Conservation (phyloP, 2,113 vertebrate genomes). For the Catagonus wagneri region DNA sequence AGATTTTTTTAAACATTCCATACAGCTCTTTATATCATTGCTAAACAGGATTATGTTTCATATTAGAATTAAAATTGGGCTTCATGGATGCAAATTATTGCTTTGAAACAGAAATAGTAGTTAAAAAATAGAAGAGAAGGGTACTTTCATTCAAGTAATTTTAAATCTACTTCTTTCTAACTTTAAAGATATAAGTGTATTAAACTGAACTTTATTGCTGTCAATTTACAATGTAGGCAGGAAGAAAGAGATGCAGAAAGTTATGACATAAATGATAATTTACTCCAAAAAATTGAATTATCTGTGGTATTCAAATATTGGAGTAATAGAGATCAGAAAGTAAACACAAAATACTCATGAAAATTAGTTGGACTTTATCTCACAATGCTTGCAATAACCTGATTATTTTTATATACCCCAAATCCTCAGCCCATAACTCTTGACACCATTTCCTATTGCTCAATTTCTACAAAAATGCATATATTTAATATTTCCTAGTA, state of each 20-base stretch:
- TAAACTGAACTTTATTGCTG: background rate
- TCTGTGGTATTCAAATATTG: background rate
- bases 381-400: background rate
- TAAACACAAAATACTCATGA: background rate
- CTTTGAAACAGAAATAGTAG: background rate
- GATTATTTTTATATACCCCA: background rate
- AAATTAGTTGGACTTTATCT: background rate
- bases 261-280: background rate
- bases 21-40: background rate
- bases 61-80: background rate
- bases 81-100: background rate
- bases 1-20: background rate
- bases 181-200: background rate
- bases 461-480: background rate
- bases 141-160: background rate
- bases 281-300: background rate
- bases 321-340: background rate
- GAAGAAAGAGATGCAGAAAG: background rate
- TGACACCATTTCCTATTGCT: background rate
- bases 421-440: background rate
- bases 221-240: background rate
- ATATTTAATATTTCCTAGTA: background rate
- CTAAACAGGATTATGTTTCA: background rate
- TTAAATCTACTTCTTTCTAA: background rate
- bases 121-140: background rate